Conservation (phyloP, 2,113 vertebrate genomes). For the Glaucomys volans region DNA sequence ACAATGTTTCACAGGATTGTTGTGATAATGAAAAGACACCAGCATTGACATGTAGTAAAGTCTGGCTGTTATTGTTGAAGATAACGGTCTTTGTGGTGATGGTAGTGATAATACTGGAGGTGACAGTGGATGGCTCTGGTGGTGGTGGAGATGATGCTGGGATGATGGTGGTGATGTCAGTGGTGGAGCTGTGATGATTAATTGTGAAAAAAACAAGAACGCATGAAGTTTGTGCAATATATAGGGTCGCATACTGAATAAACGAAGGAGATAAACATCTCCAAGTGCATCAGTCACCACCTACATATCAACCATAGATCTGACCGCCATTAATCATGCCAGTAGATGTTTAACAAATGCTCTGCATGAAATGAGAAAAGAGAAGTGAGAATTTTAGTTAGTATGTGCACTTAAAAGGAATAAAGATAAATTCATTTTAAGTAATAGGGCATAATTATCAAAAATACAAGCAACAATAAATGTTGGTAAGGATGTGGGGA, state of each 20-base stretch:
- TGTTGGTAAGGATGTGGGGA: too few relatives aligned
- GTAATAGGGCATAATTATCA: not conserved
- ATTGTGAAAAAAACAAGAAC: not conserved
- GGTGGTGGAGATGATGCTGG: rapidly evolving
- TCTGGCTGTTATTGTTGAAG: not conserved
- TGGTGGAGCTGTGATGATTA: not conserved
- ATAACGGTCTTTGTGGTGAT: not conserved
- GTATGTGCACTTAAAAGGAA: not conserved
- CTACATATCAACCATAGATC: not conserved
- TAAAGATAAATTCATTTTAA: not conserved
- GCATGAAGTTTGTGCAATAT: not conserved
- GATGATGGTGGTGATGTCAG: not conserved
- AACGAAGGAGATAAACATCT: not conserved
- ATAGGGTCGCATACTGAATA: not conserved
- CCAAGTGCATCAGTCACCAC: not conserved
- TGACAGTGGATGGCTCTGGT: not conserved
- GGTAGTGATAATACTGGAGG: not conserved
- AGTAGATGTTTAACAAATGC: not conserved
- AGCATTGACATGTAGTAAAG: not conserved
- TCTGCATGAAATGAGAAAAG: not conserved
- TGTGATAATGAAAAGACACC: not conserved
- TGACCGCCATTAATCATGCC: not conserved
- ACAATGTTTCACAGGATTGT: not conserved
- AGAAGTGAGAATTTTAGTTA: constrained; percentile 7
- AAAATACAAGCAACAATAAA: too few relatives aligned